phyloP scores from a whole-genome alignment of 1,140 invertebrate genomes.

The Oreohelix idahoensis region DNA sequence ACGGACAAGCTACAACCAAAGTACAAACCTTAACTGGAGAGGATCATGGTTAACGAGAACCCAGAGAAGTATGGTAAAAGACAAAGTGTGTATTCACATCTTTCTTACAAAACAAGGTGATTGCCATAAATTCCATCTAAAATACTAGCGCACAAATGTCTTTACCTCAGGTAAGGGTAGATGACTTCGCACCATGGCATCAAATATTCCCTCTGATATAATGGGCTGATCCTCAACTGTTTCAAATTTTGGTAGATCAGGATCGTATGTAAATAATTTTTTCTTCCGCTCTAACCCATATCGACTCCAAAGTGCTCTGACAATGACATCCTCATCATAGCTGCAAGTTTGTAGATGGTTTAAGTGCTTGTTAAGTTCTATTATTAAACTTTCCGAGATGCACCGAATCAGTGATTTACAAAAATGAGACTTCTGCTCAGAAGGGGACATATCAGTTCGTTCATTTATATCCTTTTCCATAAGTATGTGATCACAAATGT shows the following conservation, averaged over 20 bases:
- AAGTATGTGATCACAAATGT: conserved; percentile 39
- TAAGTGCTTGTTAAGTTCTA: conserved; percentile 37
- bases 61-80: too few relatives aligned
- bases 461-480: conserved; percentile 46
- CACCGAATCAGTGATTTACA: conserved; percentile 33
- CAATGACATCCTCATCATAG: conserved; percentile 56
- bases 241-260: conserved; percentile 10
- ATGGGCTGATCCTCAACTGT: conserved; percentile 22
- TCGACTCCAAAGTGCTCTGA: conserved; percentile 58
- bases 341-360: conserved; percentile 53
- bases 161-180: conserved; percentile 21
- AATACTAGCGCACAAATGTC: neutral
- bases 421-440: neutral
- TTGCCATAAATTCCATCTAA: too few relatives aligned
- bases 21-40: too few relatives aligned
- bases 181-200: conserved; percentile 12
- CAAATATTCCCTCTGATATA: conserved; percentile 5
- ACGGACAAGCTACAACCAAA: too few relatives aligned
- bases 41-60: too few relatives aligned
- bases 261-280: conserved; percentile 13
- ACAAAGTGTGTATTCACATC: too few relatives aligned
- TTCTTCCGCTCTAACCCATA: conserved; percentile 45
- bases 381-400: conserved; percentile 41
- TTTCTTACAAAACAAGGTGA: too few relatives aligned
- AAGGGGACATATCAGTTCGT: conserved; percentile 11